Evolutionary conservation across 2,888 invertebrate genomes (phyloP).

Genomic region (Pristionchus fissidentatus): DNA sequence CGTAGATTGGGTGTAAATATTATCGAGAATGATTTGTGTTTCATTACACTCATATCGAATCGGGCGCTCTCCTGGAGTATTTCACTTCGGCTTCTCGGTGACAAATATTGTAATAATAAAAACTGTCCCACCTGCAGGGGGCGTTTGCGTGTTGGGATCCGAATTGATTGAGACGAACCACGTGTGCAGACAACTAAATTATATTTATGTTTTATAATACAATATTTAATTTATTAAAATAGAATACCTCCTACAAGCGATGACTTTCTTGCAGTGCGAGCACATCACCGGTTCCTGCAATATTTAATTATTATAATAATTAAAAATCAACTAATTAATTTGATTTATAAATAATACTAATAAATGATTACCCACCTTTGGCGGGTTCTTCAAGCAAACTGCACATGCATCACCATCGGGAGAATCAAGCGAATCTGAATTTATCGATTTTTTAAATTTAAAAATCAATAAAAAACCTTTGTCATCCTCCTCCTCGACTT

Average conservation of each 20-base stretch:
- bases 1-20: too few species aligned
- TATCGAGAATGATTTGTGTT: too few species aligned
- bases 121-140: background rate
- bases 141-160: background rate
- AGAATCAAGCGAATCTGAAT: background rate
- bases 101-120: too few species aligned
- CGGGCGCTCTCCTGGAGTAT: too few species aligned
- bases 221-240: background rate
- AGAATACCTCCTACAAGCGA: slow-evolving; percentile 1
- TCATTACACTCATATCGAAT: too few species aligned
- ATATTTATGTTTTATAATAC: too few species aligned
- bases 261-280: slow-evolving; percentile 30
- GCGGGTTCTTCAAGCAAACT: background rate
- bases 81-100: too few species aligned
- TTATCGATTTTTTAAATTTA: background rate
- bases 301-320: background rate
- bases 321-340: background rate
- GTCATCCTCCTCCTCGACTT: background rate
- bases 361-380: background rate
- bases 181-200: slow-evolving; percentile 18
- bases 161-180: slow-evolving; percentile 38
- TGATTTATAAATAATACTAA: too few species aligned
- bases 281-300: slow-evolving; percentile 23
- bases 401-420: background rate
- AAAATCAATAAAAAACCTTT: slow-evolving; percentile 21